Conservation (phyloP, 2,888 invertebrate genomes). For the Pollenia griseotomentosa region DNA sequence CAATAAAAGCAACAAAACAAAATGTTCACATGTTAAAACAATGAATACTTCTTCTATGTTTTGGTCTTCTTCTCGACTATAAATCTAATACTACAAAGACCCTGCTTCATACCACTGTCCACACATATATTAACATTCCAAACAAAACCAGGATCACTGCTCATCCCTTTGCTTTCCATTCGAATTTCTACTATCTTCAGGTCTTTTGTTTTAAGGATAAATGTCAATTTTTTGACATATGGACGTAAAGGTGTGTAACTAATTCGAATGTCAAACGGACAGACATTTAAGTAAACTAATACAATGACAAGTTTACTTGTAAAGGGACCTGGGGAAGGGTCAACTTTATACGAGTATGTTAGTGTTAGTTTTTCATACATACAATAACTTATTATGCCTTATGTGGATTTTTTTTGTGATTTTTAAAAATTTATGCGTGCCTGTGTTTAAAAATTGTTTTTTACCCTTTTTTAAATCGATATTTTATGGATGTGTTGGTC, state of each 20-base stretch:
- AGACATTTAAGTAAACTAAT: conserved; percentile 15
- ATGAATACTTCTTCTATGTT: background rate
- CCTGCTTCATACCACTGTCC: background rate
- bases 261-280: conserved; percentile 54
- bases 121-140: background rate
- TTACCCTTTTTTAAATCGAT: too few relatives aligned
- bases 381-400: too few relatives aligned
- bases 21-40: conserved; percentile 49
- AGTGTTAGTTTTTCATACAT: too few relatives aligned
- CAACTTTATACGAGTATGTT: too few relatives aligned
- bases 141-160: background rate
- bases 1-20: conserved; percentile 54
- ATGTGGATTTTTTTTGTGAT: too few relatives aligned
- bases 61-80: conserved; percentile 10
- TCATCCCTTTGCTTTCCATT: background rate
- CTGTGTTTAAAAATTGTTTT: too few relatives aligned
- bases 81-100: background rate
- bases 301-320: background rate
- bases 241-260: conserved; percentile 51
- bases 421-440: too few relatives aligned
- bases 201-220: conserved; percentile 49
- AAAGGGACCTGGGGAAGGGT: too few relatives aligned
- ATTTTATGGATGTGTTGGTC: too few relatives aligned
- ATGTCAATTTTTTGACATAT: conserved; percentile 61
- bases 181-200: background rate